Percentiles rank a stretch among this genome's conserved stretches.
Conservation (phyloP, 2,888 invertebrate species). For the Tiphia femorata region DNA sequence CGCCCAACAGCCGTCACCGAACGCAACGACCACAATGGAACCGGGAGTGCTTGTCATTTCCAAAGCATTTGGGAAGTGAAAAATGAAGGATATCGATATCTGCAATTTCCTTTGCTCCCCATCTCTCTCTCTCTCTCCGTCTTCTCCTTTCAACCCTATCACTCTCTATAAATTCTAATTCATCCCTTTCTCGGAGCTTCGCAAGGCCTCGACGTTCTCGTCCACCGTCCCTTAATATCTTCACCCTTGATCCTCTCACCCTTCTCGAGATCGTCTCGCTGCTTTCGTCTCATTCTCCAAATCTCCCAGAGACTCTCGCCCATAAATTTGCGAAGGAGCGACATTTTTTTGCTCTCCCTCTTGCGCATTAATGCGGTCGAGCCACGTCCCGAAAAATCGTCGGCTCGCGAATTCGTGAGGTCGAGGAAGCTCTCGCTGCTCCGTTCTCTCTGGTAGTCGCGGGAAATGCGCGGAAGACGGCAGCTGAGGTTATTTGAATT, state of each 20-base stretch:
- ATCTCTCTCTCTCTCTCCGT: not conserved
- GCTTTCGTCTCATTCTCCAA: not conserved
- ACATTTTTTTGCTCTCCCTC: conserved; percentile 21
- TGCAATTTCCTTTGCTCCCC: conserved; percentile 6
- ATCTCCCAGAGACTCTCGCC: not conserved
- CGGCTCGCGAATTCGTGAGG: not conserved
- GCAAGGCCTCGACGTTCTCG: conserved; percentile 2
- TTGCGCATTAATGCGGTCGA: conserved; percentile 14
- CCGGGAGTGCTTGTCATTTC: conserved; percentile 53
- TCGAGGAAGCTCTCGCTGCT: not conserved
- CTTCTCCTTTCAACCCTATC: no score
- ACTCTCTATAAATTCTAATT: no score
- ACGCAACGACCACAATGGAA: conserved; percentile 33
- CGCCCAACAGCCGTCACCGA: conserved; percentile 10
- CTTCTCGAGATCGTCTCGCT: not conserved
- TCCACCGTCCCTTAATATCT: not conserved
- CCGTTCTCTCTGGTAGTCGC: not conserved
- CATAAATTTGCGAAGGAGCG: conserved; percentile 15
- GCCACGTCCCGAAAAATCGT: conserved; percentile 11
- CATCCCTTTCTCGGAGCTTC: no score
- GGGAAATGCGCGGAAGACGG: not conserved
- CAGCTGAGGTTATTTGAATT: no score
- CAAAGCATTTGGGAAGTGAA: conserved; percentile 64
- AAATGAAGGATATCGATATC: conserved; percentile 65
- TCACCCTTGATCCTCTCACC: conserved; percentile 3